These are phyloP conservation scores for Tenualosa thibaudeaui DNA, from an alignment of 2,797 vertebrate genomes.

Conservation along the genomic window DNA sequence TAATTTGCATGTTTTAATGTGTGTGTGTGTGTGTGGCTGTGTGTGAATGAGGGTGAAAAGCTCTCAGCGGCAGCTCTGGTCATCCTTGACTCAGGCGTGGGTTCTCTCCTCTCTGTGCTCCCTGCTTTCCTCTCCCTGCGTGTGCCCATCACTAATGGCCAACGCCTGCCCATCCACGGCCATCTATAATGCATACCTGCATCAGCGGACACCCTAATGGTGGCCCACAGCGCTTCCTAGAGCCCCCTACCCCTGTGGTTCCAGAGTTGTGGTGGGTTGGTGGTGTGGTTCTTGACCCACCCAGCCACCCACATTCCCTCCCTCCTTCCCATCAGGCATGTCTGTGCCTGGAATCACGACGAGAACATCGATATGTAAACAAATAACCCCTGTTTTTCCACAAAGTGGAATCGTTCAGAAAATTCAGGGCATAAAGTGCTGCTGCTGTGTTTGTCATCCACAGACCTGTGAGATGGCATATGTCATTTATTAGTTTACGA, in stretches of 20 bases:
- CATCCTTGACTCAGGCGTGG: not conserved
- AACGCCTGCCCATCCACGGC: constrained; percentile 70
- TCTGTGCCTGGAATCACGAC: not conserved
- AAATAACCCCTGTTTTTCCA: not conserved
- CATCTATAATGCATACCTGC: constrained; percentile 75
- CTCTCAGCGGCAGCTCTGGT: not conserved
- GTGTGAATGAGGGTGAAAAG: not conserved
- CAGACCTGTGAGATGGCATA: not conserved
- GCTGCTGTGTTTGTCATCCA: not conserved
- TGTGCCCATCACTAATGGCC: constrained; percentile 64
- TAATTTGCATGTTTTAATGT: not conserved
- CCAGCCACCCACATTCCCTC: not conserved
- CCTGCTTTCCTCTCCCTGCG: not conserved
- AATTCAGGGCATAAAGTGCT: not conserved
- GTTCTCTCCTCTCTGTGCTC: not conserved
- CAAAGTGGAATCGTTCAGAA: not conserved
- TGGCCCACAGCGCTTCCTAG: constrained; percentile 70
- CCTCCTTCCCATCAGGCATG: not conserved
- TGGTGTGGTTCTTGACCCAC: not conserved
- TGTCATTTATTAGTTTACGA: not conserved
- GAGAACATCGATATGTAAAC: not conserved
- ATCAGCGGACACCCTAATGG: constrained; percentile 73
- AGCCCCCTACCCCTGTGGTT: constrained; percentile 48
- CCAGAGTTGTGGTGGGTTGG: not conserved
- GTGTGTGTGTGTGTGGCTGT: not conserved